Base-by-base conservation (phyloP, 2,113 vertebrate genomes). In the Sciurus niger region DNA sequence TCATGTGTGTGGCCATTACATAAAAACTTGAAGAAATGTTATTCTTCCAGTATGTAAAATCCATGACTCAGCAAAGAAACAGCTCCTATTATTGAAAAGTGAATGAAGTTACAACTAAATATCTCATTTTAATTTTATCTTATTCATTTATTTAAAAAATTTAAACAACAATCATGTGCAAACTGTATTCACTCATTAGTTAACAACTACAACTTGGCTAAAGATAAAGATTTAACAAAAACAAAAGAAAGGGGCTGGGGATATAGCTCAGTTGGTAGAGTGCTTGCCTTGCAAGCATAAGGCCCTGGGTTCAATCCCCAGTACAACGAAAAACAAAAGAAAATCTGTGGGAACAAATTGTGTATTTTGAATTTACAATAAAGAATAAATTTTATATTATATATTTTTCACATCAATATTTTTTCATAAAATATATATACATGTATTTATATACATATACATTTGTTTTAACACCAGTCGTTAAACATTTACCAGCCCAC, bases 71-170 rank as follows among this genome's bases (percentile, higher is more conserved):
- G 11, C 74, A 91, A 95, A 82, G 43, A 77, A 83, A 37, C 51
- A 63, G 12, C 28, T 84, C 34, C 58, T 14, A 48, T 78, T 76
- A 12, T 46, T 67, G 68, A 72, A 32, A 91, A 89, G 65, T 43
- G 63, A 76, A 30, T 63, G 12, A 96, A 73, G 32, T 48, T 82
- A 63, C 12, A 76, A 82, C 18, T n/a, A 78, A 88, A 34, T 3
- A 53, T 30, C 16, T 18, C 34, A 80, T 80, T 90, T 95, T 76
- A 48, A 77, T 94, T 96, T 91, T 34, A 83, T 55, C 8, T 91
- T 77, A 85, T 30, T 85, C 22, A 32, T 84, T 67, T 65, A 40
- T 74, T 51, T 65, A 89, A 74, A 94, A 89, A 43, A 30, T 82
- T 53, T 40, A 76, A 37, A 77, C 28, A 67, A 55, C 10, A 72